Base-by-base conservation (phyloP, 2,113 vertebrate species). In the Ceyx margarethae region DNA sequence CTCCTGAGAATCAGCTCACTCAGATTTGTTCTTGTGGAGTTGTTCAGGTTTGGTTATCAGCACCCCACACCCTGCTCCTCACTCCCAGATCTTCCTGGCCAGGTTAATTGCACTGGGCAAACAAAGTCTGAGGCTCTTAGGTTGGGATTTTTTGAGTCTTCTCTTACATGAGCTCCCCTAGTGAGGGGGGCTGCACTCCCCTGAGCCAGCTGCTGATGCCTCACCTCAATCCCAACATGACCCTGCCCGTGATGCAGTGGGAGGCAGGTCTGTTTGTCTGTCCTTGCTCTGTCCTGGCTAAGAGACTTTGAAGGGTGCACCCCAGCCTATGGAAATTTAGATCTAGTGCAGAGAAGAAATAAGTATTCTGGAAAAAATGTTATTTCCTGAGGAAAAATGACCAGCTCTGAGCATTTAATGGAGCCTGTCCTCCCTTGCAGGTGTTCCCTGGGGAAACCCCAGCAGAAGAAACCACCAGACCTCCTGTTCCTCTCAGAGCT, bases 201-300 rank as follows among this genome's bases (percentile, higher is more conserved):
- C 37, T 2, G 13, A 8, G 20, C 54, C 0, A 0, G 45, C 61
- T n/a, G 26, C 18, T 2, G 1, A 22, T 2, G 2, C 35, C 5
- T 6, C 85, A 18, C 58, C 43, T n/a, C 37, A 13, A 15, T 15
- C 17, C 6, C 3, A 2, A 5, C 3, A 21, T 17, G 57, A 10
- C 35, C 43, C 13, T 50, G 48, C 48, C 48, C 22, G 23, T 23
- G 48, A 50, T 50, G 21, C 48, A 50, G 13, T 23, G 48, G 48
- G 22, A 50, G 53, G 51, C 31, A 23, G 31, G 43, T 2, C 16
- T 1, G 5, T 45, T 21, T 19, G 37, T 9, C 45, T 46, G 22
- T 40, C 68, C 54, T n/a, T 14, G 48, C 21, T 8, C 0, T 7
- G 10, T 1, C 31, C 15, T 18, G 35, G 45, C 5, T 11, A 28